Evolutionary conservation across 1,140 invertebrate species (phyloP).

Genomic region (Cherax destructor): DNA sequence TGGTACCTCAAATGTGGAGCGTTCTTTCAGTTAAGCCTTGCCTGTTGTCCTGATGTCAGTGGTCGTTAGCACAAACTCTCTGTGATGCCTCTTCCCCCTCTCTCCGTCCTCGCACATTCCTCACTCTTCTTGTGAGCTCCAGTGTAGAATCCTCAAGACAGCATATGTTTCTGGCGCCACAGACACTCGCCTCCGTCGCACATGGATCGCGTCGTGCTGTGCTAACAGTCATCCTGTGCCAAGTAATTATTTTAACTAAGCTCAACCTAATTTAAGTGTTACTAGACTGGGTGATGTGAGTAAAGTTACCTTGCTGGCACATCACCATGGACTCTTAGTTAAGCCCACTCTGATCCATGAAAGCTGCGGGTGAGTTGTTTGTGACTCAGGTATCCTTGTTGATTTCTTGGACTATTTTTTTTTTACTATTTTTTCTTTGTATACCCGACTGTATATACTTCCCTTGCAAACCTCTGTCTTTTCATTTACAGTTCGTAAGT

Average conservation of each 20-base stretch:
- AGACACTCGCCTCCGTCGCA: neutral
- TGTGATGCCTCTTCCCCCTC: constrained; percentile 49
- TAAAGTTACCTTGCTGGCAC: neutral
- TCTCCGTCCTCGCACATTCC: constrained; percentile 16
- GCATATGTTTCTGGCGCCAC: neutral
- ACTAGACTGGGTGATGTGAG: neutral
- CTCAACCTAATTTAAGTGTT: neutral
- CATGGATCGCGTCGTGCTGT: neutral
- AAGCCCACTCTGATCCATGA: no score
- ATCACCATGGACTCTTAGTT: no score
- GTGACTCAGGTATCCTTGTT: neutral
- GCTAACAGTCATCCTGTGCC: neutral
- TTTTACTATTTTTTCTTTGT: neutral
- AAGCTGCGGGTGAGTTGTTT: no score
- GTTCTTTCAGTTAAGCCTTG: constrained; percentile 37
- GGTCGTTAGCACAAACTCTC: constrained; percentile 8
- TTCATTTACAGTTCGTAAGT: constrained; percentile 56
- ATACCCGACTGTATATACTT: constrained; percentile 4
- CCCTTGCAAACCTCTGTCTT: constrained; percentile 50
- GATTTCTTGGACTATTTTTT: neutral
- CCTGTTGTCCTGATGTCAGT: constrained; percentile 15
- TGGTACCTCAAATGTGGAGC: constrained; percentile 14
- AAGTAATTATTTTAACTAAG: neutral
- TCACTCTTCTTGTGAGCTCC: constrained; percentile 21
- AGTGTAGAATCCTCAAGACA: constrained; percentile 18